Percentiles rank a stretch among this genome's conserved stretches.
Evolutionary conservation across 2,797 vertebrate genomes (phyloP).

Genomic region (Mionectes olivaceus): DNA sequence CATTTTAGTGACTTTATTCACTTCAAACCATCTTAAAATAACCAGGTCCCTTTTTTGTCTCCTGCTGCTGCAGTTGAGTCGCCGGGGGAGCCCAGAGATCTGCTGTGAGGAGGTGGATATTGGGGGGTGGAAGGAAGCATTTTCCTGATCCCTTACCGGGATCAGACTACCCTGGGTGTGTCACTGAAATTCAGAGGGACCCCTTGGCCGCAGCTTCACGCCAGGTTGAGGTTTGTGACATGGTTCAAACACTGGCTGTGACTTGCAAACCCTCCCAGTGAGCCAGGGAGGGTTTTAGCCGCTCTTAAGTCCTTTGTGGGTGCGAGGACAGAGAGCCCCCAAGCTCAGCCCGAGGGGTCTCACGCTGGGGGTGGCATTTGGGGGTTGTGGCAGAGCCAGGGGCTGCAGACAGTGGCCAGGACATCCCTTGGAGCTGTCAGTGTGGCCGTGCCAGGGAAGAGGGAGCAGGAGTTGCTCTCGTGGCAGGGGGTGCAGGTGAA

Average conservation of each 20-base stretch:
- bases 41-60: not conserved
- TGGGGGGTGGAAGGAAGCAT: fast-evolving
- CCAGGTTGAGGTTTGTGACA: not conserved
- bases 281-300: not conserved
- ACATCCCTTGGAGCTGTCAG: fast-evolving
- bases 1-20: fast-evolving
- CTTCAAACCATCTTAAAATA: fast-evolving
- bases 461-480: not conserved
- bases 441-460: fast-evolving
- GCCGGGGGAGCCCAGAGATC: not conserved
- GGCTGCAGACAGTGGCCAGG: not conserved
- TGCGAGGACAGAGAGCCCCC: not conserved
- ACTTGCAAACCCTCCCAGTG: not conserved
- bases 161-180: too few relatives aligned
- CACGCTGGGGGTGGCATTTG: not conserved
- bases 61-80: not conserved
- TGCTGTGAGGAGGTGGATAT: fast-evolving
- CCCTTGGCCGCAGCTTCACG: not conserved
- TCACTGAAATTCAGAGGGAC: not conserved
- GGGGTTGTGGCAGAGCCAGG: not conserved
- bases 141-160: fast-evolving
- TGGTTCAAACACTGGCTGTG: fast-evolving
- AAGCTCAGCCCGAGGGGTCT: not conserved
- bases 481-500: fast-evolving
- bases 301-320: fast-evolving